These are phyloP conservation scores for Actinemys pallida DNA, from an alignment of 2,113 vertebrate species.

Conservation along the genomic window DNA sequence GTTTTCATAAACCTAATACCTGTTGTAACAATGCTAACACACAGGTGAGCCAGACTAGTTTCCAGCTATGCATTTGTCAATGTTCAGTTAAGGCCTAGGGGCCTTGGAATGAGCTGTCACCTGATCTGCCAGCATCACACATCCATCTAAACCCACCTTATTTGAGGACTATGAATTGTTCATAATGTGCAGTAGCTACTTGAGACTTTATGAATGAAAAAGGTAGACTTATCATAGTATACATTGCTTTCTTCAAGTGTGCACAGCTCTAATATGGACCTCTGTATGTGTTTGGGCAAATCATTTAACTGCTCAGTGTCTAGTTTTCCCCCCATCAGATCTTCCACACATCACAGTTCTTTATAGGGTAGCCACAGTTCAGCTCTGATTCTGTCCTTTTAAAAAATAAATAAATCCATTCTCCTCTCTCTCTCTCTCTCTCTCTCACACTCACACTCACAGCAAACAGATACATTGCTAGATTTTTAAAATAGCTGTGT, in stretches of 20 bases:
- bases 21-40: no score
- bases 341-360: neutral
- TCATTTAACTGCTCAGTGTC: constrained; percentile 35
- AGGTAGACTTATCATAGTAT: neutral
- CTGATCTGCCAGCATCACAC: no score
- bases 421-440: neutral
- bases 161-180: neutral
- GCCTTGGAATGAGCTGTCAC: no score
- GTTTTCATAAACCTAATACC: no score
- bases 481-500: neutral
- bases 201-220: neutral
- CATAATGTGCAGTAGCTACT: neutral
- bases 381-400: neutral
- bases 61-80: no score
- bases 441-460: no score
- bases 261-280: neutral
- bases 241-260: neutral
- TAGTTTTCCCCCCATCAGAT: neutral
- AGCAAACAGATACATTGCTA: neutral
- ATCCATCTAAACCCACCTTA: no score
- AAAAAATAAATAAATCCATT: neutral
- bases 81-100: no score
- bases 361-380: constrained; percentile 2
- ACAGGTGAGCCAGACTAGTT: no score
- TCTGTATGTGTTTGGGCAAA: neutral